Base-by-base conservation (phyloP, 2,888 invertebrate species). In the Chamaedrilus cognettii region DNA sequence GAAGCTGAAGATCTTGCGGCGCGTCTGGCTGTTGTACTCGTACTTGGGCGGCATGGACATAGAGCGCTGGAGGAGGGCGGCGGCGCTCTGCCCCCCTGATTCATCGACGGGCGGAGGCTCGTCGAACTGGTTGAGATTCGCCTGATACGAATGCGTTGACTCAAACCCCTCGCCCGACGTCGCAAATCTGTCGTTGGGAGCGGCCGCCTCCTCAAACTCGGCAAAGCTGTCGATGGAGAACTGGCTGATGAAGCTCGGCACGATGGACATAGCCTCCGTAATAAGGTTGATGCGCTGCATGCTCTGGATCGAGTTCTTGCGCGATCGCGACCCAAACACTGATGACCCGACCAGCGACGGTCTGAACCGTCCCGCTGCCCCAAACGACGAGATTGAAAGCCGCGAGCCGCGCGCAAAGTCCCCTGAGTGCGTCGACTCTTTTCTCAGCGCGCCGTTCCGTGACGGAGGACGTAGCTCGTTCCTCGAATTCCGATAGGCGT, bases 221-320 rank as follows among this genome's bases (percentile, higher is more conserved):
- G 51, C 23, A 51, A 51, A 26, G 32, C 42, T 42, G 7, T 71
- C 68, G 28, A 71, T 49, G 5, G 70, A 71, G 57, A 72, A 65
- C 2, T 67, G 64, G 51, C 70, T 70, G 50, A 66, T 50, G 26
- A 70, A 31, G 32, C 60, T 64, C 7, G 72, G 72, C 2, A 64
- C 50, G 1, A 72, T 59, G 3, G 70, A 67, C 33, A 31, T 35
- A 1, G 72, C 67, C 34, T 71, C 72, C 7, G 70, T 71, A 42
- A 72, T 69, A 7, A 67, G n/a, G 52, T 69, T 69, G 5, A 71
- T 55, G 33, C 66, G 28, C 15, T 0, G 34, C n/a, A 23, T 26
- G 28, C 55, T 52, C 19, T 7, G 19, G 11, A 5, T 52, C 7
- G 55, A 52, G 23, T 7, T 26, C 55, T 52, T 52, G 15, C 55